Evolutionary conservation across 2,888 invertebrate genomes (phyloP), one percentile per base, ranked within the genome.

Genomic region (Marronus borbonicus): DNA sequence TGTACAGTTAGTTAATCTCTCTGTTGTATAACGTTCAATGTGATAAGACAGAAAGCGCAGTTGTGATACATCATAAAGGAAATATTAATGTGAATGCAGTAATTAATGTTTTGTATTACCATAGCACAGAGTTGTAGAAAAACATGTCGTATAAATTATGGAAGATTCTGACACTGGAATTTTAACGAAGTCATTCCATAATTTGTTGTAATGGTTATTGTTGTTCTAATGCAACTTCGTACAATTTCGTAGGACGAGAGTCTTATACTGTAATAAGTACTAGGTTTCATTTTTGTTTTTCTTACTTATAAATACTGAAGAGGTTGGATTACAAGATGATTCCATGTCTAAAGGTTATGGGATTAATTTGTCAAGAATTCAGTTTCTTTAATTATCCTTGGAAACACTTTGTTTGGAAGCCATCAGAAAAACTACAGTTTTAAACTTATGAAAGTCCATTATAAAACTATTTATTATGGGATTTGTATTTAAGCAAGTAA

Each of bases 131-230:
- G 76, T 76, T 79, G 82, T 81, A 80, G 81, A 80, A 82, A 81
- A 81, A 82, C 81, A 82, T 78, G 83, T 78, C 82, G 81, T 83
- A 86, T 86, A 86, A 86, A 86, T 86, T 84, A 86, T 83, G 80
- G 81, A 80, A 81, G 83, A 83, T 84, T 82, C 84, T 85, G 85
- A 85, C 85, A 84, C 77, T 81, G 86, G 86, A 86, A 86, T 86
- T 85, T 86, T 86, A 86, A 86, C 86, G 86, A 86, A 86, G 85
- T 83, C 84, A 85, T 86, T 85, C 86, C 85, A 86, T 85, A 86
- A 86, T 86, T 86, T 86, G 86, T 86, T 86, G 86, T 85, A 85
- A 85, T 85, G 83, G 84, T 83, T 84, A 84, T 85, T 85, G 85
- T 86, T 85, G 85, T 86, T 85, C 84, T 84, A 82, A 81, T 83